These are phyloP conservation scores for Phrynocephalus versicolor DNA, from an alignment of 2,113 vertebrate genomes.

Conservation along the genomic window DNA sequence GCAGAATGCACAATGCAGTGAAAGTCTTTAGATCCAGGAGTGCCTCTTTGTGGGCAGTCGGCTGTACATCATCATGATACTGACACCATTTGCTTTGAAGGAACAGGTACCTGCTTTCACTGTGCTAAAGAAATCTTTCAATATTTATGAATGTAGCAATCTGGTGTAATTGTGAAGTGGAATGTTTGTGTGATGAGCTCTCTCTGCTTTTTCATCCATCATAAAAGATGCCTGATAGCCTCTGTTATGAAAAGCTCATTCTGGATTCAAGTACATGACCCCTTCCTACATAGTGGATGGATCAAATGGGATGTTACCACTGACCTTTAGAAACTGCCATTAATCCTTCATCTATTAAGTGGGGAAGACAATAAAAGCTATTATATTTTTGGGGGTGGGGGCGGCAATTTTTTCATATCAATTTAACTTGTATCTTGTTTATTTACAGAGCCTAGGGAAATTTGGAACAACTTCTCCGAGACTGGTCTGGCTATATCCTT, in stretches of 20 bases:
- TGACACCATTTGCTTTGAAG: background rate
- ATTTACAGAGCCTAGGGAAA: background rate
- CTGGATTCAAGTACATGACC: constrained; percentile 4
- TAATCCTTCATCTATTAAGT: constrained; percentile 1
- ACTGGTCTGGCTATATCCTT: background rate
- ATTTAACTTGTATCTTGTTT: background rate
- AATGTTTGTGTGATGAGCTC: background rate
- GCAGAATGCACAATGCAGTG: background rate
- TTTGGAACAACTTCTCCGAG: background rate
- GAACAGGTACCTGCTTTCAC: fast-evolving
- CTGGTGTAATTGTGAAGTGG: background rate
- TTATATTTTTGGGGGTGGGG: background rate
- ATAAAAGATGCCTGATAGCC: background rate
- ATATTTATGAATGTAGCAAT: constrained; percentile 23
- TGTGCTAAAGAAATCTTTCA: background rate
- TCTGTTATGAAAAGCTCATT: constrained; percentile 6
- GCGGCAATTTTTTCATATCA: background rate
- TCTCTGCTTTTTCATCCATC: background rate
- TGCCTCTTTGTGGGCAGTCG: constrained; percentile 7
- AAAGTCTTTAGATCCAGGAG: constrained; percentile 22
- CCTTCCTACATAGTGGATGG: background rate
- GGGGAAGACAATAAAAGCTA: background rate
- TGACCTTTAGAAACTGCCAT: constrained; percentile 6
- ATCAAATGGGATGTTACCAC: background rate
- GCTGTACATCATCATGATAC: background rate